Evolutionary conservation across 2,888 invertebrate species (phyloP), one percentile per base, ranked within the genome.

Genomic region (Oscheius onirici): DNA sequence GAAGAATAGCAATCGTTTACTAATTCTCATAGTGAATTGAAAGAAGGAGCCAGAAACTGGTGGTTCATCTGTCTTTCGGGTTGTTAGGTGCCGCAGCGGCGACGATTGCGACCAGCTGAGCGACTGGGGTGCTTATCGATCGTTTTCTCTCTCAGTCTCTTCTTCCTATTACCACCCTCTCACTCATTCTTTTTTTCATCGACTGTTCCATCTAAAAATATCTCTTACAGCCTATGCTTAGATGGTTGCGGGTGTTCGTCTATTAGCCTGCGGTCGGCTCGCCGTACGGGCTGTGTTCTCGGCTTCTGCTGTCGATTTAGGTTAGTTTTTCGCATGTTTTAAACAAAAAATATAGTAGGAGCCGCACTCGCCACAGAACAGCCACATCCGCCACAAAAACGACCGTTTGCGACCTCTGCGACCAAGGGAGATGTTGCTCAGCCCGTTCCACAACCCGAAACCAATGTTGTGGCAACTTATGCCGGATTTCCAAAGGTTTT

Each of bases 401-500:
- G 69, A 34, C n/a, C n/a, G 6, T 26, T 58, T 10, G 28, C 22
- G 6, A 58, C 60, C 15, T 15, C 51, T 8, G 58, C 71, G 24
- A 22, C 72, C 10, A 72, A 60, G 46, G 73, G 46, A 43, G 72
- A 71, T 15, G 41, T 73, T 8, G 54, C 67, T 1, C 68, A 68
- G 40, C 11, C 65, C 28, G 20, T 41, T 34, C 54, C 54, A 58
- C 57, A 58, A 15, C 26, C 58, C 13, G 69, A 69, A 3, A 44
- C 66, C 1, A 79, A 75, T 57, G 85, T 84, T 43, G 77, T 83
- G 46, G 80, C 84, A 1, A 78, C 82, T 52, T 83, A 83, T 71
- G 85, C 86, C 24, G 86, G 86, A 10, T 85, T 86, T 72, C 82
- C 86, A 0, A 86, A 86, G 69, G 80, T 84, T 8, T 2, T 34